These are phyloP conservation scores for Conger conger DNA, from an alignment of 2,113 vertebrate species.

Conservation along the genomic window DNA sequence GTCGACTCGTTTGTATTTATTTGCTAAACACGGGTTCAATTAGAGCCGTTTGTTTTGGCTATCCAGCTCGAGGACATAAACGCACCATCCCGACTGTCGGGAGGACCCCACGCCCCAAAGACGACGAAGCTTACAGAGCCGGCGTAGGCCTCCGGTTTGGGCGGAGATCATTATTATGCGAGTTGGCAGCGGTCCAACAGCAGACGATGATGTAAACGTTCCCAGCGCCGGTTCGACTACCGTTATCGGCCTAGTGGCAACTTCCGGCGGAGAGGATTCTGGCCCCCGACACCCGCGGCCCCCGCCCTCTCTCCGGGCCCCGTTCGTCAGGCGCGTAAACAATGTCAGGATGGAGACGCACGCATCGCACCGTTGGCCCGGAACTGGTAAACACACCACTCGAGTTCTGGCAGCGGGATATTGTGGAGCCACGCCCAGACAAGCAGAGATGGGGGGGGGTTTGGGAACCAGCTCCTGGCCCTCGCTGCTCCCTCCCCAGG, in stretches of 20 bases:
- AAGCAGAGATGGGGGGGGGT: background rate
- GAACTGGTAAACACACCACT: background rate
- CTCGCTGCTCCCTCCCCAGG: background rate
- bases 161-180: background rate
- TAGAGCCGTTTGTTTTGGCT: no score
- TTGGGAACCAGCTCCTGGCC: background rate
- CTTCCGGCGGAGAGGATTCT: background rate
- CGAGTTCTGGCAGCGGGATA: background rate
- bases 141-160: no score
- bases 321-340: slow-evolving; percentile 23
- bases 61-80: no score
- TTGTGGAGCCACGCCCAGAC: background rate
- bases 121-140: background rate
- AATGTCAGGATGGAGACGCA: slow-evolving; percentile 33
- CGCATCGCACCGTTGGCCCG: background rate
- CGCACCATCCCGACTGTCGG: no score
- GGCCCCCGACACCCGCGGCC: background rate
- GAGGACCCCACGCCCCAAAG: background rate
- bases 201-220: background rate
- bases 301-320: background rate
- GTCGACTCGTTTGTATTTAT: no score
- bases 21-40: no score
- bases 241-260: background rate
- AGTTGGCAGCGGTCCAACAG: background rate
- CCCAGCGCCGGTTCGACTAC: background rate